Evolutionary conservation across 2,888 invertebrate genomes (phyloP).

Genomic region (Yponomeuta evonymella): DNA sequence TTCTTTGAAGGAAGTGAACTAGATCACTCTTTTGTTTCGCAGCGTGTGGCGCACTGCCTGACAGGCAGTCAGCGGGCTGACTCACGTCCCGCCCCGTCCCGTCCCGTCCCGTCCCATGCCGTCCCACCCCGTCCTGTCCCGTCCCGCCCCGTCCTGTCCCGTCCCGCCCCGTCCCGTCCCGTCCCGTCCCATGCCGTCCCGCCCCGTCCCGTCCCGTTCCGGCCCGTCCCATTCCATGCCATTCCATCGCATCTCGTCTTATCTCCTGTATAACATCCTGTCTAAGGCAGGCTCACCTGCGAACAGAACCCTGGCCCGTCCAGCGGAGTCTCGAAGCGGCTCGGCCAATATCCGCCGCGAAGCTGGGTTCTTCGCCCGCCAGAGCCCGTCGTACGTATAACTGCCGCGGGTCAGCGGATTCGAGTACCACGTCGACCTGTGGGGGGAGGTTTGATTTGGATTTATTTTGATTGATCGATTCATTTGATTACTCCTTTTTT

Average conservation of each 20-base stretch:
- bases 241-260: background rate
- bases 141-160: too few species aligned
- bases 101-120: too few species aligned
- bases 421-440: conserved; percentile 82
- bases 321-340: conserved; percentile 68
- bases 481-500: background rate
- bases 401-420: conserved; percentile 83
- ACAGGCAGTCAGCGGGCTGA: too few species aligned
- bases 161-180: too few species aligned
- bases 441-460: background rate
- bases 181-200: too few species aligned
- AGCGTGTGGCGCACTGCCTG: too few species aligned
- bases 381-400: conserved; percentile 78
- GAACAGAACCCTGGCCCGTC: conserved; percentile 62
- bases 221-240: too few species aligned
- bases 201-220: too few species aligned
- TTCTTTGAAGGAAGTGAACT: too few species aligned
- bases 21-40: too few species aligned
- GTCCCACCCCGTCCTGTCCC: too few species aligned
- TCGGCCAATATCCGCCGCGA: conserved; percentile 70
- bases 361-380: conserved; percentile 65
- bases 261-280: background rate
- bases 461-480: background rate
- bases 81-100: too few species aligned
- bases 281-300: background rate